Base-by-base conservation (phyloP, 2,797 vertebrate species). In the Ctenopoma kingsleyae region DNA sequence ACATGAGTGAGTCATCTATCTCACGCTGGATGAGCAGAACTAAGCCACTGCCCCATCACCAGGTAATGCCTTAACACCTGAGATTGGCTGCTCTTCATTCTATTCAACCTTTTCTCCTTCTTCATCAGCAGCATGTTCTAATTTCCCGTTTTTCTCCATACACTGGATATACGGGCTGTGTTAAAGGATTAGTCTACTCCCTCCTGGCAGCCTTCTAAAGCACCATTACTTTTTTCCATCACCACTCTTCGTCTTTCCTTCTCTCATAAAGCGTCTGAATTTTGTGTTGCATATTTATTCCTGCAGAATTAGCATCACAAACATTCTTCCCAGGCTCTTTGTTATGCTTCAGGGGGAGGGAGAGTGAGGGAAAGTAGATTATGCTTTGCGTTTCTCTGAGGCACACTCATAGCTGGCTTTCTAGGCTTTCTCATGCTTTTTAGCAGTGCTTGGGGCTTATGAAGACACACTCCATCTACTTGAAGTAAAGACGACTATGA, bases 251-350 rank as follows among this genome's bases (percentile, higher is more conserved):
- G 27, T 84, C 68, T 80, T 72, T 57, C 72, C 49, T 72, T 74
- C 70, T 58, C 64, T 81, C 59, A 78, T 67, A 75, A 83, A 86
- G 69, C 46, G 30, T 80, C 71, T 77, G 79, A 77, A 89, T 90
- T 84, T 83, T 75, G 69, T 81, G 81, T 84, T 83, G 80, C 85
- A 83, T 86, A 89, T 90, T 91, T 89, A 87, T 91, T 91, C 77
- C 76, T 78, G 54, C 58, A 76, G 82, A 88, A 92, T 91, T 91
- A 89, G 83, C 90, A 92, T 92, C 87, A 90, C 84, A 91, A 90
- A 91, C 81, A 87, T 81, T 76, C 64, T 84, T 76, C 69, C 75
- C 55, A 43, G 71, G 76, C 80, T 85, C 74, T 87, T 86, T 89
- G 89, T 89, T 86, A 81, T 81, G 83, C 89, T 88, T 82, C 61